Conservation (phyloP, 2,797 vertebrate genomes). For the Danio aesculapii region DNA sequence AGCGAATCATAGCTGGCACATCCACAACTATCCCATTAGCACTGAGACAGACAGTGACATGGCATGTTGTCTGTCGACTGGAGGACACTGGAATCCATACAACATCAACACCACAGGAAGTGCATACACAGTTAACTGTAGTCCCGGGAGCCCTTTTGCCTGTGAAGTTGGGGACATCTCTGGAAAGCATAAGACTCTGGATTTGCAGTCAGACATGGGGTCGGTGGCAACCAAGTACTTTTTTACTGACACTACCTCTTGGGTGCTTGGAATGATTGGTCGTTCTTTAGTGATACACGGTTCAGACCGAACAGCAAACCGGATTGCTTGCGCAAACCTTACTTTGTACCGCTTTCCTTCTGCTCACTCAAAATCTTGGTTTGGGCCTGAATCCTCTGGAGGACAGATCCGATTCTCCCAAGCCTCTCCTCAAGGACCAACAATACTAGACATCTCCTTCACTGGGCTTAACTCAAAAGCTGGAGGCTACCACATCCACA, state of each 20-base stretch:
- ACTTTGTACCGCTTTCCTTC: conserved; percentile 67
- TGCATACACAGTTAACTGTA: conserved; percentile 74
- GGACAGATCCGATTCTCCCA: conserved; percentile 74
- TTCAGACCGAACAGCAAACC: conserved; percentile 55
- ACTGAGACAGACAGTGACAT: conserved; percentile 75
- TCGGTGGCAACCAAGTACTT: conserved; percentile 71
- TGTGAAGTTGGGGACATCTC: conserved; percentile 83
- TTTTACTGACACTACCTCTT: conserved; percentile 81
- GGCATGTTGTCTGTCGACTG: conserved; percentile 70
- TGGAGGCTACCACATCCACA: conserved; percentile 79
- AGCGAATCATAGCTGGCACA: conserved; percentile 81
- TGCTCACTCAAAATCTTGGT: conserved; percentile 71
- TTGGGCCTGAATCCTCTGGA: conserved; percentile 61
- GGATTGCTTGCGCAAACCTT: conserved; percentile 83
- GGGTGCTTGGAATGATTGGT: conserved; percentile 71
- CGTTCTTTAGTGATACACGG: conserved; percentile 82
- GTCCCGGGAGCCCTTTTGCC: conserved; percentile 68
- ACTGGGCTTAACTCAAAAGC: conserved; percentile 66
- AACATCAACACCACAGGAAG: conserved; percentile 59
- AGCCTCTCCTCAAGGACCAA: conserved; percentile 72
- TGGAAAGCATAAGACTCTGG: conserved; percentile 70
- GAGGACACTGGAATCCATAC: conserved; percentile 82
- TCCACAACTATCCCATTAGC: conserved; percentile 79
- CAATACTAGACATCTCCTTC: conserved; percentile 72
- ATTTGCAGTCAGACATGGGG: conserved; percentile 62